Evolutionary conservation across 1,140 invertebrate genomes (phyloP).

Genomic region (Drosophila seguyi): DNA sequence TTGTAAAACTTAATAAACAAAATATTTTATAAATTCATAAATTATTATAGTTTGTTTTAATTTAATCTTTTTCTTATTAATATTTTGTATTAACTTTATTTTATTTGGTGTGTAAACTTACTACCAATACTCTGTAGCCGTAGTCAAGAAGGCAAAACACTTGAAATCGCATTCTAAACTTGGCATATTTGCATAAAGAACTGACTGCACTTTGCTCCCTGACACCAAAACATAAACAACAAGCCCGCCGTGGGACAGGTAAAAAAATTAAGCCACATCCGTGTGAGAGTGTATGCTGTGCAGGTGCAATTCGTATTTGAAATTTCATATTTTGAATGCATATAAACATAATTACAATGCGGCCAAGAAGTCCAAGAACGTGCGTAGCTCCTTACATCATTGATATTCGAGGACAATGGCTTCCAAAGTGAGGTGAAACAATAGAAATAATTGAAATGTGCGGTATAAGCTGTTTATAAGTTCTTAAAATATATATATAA

Average conservation of each 20-base stretch:
- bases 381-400: constrained; percentile 8
- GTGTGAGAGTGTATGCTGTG: neutral
- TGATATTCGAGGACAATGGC: constrained; percentile 10
- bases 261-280: constrained; percentile 27
- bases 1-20: neutral
- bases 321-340: constrained; percentile 57
- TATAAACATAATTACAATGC: constrained; percentile 61
- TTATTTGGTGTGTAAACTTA: neutral
- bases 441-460: neutral
- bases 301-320: constrained; percentile 49
- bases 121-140: neutral
- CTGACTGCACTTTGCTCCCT: constrained; percentile 58
- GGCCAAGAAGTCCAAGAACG: constrained; percentile 43
- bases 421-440: neutral
- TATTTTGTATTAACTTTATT: neutral
- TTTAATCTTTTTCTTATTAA: neutral
- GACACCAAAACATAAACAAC: constrained; percentile 78
- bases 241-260: constrained; percentile 19
- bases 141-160: constrained; percentile 21
- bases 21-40: neutral
- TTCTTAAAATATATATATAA: neutral
- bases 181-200: constrained; percentile 79
- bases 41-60: neutral
- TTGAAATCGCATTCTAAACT: constrained; percentile 64
- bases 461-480: neutral